These are phyloP conservation scores for Phalacrocorax brasilianus DNA, from an alignment of 2,113 vertebrate species.

Conservation along the genomic window DNA sequence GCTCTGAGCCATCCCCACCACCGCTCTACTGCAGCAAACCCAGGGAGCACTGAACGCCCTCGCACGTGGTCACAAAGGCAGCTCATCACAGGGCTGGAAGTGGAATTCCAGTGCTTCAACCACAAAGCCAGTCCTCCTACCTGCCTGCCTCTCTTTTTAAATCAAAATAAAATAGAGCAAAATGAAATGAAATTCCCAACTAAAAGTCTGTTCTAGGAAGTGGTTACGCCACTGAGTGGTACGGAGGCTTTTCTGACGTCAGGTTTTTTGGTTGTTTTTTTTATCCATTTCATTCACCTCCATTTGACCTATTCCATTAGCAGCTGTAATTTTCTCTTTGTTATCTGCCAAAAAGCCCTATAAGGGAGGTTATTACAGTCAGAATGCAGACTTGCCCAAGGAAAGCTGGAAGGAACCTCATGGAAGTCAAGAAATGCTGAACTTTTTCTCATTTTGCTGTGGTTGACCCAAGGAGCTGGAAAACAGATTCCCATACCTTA, in stretches of 20 bases:
- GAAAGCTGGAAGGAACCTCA: background rate
- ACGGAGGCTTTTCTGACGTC: background rate
- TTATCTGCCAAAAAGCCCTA: background rate
- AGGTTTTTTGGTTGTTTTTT: background rate
- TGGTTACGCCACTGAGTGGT: background rate
- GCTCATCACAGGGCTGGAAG: background rate
- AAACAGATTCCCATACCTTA: background rate
- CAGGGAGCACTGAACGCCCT: background rate
- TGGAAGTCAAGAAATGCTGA: background rate
- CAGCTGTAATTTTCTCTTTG: conserved; percentile 22
- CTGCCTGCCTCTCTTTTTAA: background rate
- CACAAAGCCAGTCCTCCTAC: background rate
- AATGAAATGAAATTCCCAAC: background rate
- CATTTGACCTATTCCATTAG: background rate
- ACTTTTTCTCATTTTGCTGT: background rate
- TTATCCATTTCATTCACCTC: conserved; percentile 11
- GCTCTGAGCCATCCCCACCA: background rate
- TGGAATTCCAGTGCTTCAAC: background rate
- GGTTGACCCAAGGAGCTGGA: background rate
- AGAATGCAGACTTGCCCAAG: background rate
- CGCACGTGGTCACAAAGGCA: accelerated
- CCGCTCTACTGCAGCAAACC: background rate
- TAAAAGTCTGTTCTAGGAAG: background rate
- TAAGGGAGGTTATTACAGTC: background rate
- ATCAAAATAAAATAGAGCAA: background rate